Conservation (phyloP, 2,797 vertebrate species). For the Anableps anableps region DNA sequence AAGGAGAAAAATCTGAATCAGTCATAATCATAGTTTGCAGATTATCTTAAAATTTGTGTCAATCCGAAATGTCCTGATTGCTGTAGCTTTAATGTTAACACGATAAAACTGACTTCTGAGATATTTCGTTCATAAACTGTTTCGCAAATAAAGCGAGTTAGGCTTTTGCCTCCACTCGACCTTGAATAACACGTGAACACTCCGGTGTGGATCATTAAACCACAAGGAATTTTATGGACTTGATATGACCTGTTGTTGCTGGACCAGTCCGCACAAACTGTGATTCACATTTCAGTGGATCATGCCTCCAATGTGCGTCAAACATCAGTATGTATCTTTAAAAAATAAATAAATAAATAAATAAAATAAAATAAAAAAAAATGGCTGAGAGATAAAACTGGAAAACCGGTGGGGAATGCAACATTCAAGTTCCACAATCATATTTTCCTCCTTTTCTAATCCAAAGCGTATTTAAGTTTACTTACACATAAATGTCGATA, state of each 20-base stretch:
- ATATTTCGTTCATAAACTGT: not conserved
- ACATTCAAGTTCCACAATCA: not conserved
- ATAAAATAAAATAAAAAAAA: not conserved
- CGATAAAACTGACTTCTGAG: not conserved
- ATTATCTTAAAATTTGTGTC: not conserved
- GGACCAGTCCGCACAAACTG: not conserved
- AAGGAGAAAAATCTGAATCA: not conserved
- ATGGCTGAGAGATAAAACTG: not conserved
- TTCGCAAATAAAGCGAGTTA: not conserved
- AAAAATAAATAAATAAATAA: not conserved
- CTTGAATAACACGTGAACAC: not conserved
- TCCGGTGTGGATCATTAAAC: no score
- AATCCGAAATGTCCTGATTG: not conserved
- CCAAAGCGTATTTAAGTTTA: not conserved
- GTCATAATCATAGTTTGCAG: not conserved
- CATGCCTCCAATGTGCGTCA: constrained; percentile 24
- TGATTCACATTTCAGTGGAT: constrained; percentile 46
- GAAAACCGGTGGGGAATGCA: not conserved
- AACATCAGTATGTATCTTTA: not conserved
- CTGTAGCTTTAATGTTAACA: not conserved
- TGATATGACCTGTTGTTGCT: no score
- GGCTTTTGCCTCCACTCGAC: not conserved
- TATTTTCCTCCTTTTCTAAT: not conserved
- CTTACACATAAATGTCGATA: not conserved
- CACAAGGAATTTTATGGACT: not conserved